A percentile compares a stretch with the other conserved stretches of the same genome.
Evolutionary conservation across 2,888 invertebrate genomes (phyloP).

Genomic region (Chorisops tibialis): DNA sequence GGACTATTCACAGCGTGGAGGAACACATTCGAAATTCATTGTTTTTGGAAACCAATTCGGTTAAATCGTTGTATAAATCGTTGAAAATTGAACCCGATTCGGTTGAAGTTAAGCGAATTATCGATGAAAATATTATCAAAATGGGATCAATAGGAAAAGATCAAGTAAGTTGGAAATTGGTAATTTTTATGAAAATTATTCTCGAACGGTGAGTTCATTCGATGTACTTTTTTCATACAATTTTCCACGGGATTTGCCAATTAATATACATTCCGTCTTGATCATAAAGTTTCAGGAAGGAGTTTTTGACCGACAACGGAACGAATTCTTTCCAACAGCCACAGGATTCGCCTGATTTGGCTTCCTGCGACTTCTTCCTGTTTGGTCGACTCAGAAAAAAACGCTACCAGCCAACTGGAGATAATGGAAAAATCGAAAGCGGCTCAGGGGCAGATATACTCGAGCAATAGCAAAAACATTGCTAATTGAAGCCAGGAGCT

Average conservation of each 20-base stretch:
- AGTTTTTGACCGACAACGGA: no score
- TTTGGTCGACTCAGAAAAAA: no score
- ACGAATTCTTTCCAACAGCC: no score
- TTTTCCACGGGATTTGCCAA: not conserved
- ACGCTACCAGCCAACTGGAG: no score
- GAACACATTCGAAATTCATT: slow-evolving; percentile 71
- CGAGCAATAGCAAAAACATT: no score
- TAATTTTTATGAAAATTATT: no score
- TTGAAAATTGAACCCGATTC: slow-evolving; percentile 72
- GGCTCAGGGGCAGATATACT: no score
- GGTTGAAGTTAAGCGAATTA: slow-evolving; percentile 67
- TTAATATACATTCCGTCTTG: not conserved
- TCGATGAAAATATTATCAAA: slow-evolving; percentile 54
- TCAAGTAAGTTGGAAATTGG: slow-evolving; percentile 40
- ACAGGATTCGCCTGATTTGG: no score
- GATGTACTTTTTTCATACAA: not conserved
- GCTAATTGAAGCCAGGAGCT: no score
- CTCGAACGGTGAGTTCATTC: not conserved
- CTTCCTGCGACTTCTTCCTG: no score
- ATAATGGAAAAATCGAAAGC: no score
- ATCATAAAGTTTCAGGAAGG: no score
- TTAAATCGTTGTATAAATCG: slow-evolving; percentile 69
- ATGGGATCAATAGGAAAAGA: slow-evolving; percentile 48
- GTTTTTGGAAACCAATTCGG: slow-evolving; percentile 68
- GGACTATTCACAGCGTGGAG: slow-evolving; percentile 70